A percentile compares a stretch with the other conserved stretches of the same genome.
These are phyloP conservation scores for Caenorhabditis sp. DNA, from an alignment of 2,888 invertebrate species.

Conservation along the genomic window DNA sequence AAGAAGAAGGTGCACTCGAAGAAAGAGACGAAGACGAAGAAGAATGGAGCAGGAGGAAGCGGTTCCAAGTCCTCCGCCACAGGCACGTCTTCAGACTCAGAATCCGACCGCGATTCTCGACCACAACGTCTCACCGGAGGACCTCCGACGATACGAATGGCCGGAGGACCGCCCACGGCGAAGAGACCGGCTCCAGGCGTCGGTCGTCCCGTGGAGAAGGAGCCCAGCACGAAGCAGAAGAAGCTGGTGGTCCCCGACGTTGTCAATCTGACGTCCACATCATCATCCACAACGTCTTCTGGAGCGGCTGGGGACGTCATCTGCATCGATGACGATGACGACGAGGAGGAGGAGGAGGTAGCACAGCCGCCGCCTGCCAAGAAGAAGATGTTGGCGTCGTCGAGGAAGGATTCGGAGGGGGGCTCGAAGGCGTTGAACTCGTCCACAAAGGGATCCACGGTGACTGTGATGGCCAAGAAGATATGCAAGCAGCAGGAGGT, in stretches of 20 bases:
- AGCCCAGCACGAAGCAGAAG: not conserved
- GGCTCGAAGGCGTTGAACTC: not conserved
- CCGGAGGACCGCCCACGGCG: not conserved
- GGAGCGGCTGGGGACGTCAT: constrained; percentile 11
- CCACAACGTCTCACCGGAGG: not conserved
- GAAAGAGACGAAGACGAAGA: not conserved
- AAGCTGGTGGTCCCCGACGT: constrained; percentile 14
- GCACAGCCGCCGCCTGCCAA: constrained; percentile 35
- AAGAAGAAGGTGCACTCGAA: not conserved
- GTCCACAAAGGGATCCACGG: not conserved
- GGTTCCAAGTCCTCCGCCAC: not conserved
- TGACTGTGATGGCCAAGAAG: constrained; percentile 23
- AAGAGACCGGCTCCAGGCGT: not conserved
- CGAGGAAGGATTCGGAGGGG: not conserved
- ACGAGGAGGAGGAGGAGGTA: too few species aligned
- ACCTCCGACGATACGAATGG: not conserved
- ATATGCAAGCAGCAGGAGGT: constrained; percentile 18
- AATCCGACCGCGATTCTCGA: not conserved
- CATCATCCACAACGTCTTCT: not conserved
- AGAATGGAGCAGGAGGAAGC: not conserved
- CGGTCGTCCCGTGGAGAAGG: not conserved
- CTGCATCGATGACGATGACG: constrained; percentile 21
- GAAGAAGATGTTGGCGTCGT: not conserved
- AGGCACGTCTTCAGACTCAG: constrained; percentile 9
- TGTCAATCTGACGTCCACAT: not conserved